Evolutionary conservation across 2,888 invertebrate genomes (phyloP), one percentile per base, ranked within the genome.

Genomic region (Gymnoscelis rufifasciata): DNA sequence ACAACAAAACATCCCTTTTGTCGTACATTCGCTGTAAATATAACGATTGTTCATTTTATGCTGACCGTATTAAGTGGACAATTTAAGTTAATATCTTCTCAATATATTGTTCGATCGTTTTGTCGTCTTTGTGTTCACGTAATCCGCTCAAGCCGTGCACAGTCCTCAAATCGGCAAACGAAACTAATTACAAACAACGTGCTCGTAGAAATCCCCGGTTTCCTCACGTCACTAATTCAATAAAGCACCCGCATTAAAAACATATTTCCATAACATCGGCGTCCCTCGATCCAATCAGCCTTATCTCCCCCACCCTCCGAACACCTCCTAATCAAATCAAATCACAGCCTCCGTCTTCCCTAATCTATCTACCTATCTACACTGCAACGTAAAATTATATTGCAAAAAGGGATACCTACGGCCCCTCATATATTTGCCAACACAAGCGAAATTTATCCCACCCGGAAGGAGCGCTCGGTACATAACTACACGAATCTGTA

Each of bases 261-360:
- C 87, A 88, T 87, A 88, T 88, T 88, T 87, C 82, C 81, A 84
- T 83, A 80, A 78, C 70, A 67, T 68, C 73, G 43, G 40, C 69
- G 65, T 71, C 70, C 65, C 58, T 71, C 79, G 84, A 83, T 83
- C 84, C 86, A 84, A 87, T 88, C 87, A 82, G 69, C 69, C 74
- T 84, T 86, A 87, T 87, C 87, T 83, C 75, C 75, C 79, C 79
- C 79, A 67, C 68, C 77, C 82, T 66, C 73, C 84, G 69, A 84
- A 87, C 87, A 88, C 87, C 87, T 86, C 82, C 86, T 86, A 87
- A 88, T 87, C 87, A 86, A 87, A 88, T 88, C 86, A 86, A 88
- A 88, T 88, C 87, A 75, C 87, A 86, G 83, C 83, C 84, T 87
- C 87, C 82, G 78, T 81, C 83, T 83, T 84, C 79, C 82, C 80